phyloP scores from a whole-genome alignment of 1,140 invertebrate species.

The Latrodectus geometricus region DNA sequence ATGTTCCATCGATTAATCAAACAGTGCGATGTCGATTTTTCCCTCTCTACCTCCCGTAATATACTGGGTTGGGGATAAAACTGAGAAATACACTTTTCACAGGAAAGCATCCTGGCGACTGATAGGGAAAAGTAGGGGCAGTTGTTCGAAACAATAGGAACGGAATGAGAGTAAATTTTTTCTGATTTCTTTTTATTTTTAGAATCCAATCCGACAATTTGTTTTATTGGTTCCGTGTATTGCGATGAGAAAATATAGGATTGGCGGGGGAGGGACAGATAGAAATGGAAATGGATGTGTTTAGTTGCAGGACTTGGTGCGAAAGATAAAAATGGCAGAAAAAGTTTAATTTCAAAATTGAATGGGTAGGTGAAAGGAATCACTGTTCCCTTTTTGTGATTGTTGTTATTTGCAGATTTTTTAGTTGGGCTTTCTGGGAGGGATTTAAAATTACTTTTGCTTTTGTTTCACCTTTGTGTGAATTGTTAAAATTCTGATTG shows the following conservation, averaged over 20 bases:
- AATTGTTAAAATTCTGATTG: background rate
- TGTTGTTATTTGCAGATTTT: background rate
- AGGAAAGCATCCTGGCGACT: background rate
- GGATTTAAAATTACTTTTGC: conserved; percentile 34
- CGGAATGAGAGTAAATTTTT: conserved; percentile 3
- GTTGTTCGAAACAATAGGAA: conserved; percentile 46
- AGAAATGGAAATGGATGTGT: conserved; percentile 47
- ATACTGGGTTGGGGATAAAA: conserved; percentile 12
- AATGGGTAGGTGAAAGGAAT: conserved; percentile 18
- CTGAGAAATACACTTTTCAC: conserved; percentile 16
- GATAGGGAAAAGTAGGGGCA: background rate
- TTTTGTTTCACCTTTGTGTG: background rate
- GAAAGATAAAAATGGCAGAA: background rate
- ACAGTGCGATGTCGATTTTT: conserved; percentile 35
- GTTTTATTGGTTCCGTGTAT: conserved; percentile 35
- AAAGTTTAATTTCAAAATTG: conserved; percentile 56
- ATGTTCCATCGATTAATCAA: conserved; percentile 61
- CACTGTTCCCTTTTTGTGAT: conserved; percentile 19
- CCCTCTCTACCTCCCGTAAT: background rate
- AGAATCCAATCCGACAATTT: conserved; percentile 55
- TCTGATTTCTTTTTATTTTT: conserved; percentile 19
- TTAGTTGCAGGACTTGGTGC: conserved; percentile 22
- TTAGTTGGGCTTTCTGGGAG: conserved; percentile 11
- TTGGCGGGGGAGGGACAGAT: background rate
- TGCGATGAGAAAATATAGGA: background rate